Evolutionary conservation across 2,797 vertebrate genomes (phyloP).

Genomic region (Notolabrus celidotus): DNA sequence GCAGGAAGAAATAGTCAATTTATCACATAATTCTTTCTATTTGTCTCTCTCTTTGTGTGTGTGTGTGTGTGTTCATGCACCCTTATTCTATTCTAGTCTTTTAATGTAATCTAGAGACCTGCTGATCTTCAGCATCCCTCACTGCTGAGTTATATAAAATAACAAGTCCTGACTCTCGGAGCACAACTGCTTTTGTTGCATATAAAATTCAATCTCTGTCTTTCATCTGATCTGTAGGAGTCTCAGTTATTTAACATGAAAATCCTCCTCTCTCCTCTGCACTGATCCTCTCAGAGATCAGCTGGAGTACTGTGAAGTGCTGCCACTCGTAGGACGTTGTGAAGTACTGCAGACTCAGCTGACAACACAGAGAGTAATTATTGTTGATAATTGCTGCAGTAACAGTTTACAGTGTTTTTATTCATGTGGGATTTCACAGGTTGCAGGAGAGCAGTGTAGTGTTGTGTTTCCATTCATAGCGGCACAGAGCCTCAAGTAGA

Average conservation of each 20-base stretch:
- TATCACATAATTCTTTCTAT: too few species aligned
- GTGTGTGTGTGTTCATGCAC: too few species aligned
- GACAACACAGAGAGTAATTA: background rate
- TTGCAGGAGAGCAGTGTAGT: background rate
- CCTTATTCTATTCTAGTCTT: too few species aligned
- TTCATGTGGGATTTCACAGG: background rate
- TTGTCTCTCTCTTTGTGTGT: too few species aligned
- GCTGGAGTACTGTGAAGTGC: slow-evolving; percentile 15
- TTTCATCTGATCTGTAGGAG: background rate
- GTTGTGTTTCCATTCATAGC: background rate
- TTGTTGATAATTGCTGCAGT: slow-evolving; percentile 11
- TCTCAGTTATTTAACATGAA: too few species aligned
- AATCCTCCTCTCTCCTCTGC: background rate
- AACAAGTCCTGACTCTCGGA: background rate
- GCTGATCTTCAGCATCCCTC: background rate
- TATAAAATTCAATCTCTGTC: background rate
- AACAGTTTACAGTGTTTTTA: background rate
- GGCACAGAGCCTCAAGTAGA: background rate
- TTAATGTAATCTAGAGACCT: background rate
- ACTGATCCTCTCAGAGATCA: background rate
- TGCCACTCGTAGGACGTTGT: slow-evolving; percentile 32
- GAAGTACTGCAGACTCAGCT: slow-evolving; percentile 22
- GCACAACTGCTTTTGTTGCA: background rate
- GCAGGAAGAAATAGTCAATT: too few species aligned
- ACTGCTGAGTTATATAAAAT: background rate